Evolutionary conservation across 2,113 vertebrate genomes (phyloP), one percentile per base, ranked within the genome.

Genomic region (Amphiprion percula): DNA sequence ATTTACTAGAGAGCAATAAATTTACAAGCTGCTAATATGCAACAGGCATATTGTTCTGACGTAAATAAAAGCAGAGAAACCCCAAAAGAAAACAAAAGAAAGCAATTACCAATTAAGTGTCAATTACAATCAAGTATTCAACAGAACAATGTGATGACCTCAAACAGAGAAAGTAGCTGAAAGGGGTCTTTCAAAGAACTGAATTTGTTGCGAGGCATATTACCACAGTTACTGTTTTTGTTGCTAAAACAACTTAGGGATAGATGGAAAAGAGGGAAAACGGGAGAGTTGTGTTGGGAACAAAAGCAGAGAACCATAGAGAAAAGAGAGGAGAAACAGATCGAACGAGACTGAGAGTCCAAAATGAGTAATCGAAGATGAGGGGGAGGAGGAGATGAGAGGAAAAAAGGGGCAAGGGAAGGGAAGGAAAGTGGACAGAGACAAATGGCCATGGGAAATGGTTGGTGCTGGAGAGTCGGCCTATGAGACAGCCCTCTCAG

Each of bases 401-500:
- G 24, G 58, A 69, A 67, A 73, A 16, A 67, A 55, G 59, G 65
- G 44, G 59, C 46, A 76, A 82, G 41, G 39, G 74, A 77, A 65
- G 75, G 73, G 69, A 74, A 78, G 83, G 86, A 78, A 88, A 87
- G 2, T 74, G 88, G 88, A 93, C 92, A 89, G 82, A 92, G 92
- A 93, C 85, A 90, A 91, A 93, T 91, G 87, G 82, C 76, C 82
- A 56, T 21, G 75, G 90, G 91, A 91, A 89, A 93, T 83, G 90
- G 73, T 59, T 21, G 61, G 80, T 85, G 89, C 79, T 54, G 83
- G 82, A 58, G 77, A 89, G 81, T 19, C 86, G 6, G 87, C 72
- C 83, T 74, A 71, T 41, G 79, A 90, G 88, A 90, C 90, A 83
- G 82, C 52, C 83, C 87, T 88, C 83, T 90, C 85, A 86, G 90